Evolutionary conservation across 2,113 vertebrate species (phyloP), one percentile per base, ranked within the genome.

Genomic region (Myotis lucifugus): DNA sequence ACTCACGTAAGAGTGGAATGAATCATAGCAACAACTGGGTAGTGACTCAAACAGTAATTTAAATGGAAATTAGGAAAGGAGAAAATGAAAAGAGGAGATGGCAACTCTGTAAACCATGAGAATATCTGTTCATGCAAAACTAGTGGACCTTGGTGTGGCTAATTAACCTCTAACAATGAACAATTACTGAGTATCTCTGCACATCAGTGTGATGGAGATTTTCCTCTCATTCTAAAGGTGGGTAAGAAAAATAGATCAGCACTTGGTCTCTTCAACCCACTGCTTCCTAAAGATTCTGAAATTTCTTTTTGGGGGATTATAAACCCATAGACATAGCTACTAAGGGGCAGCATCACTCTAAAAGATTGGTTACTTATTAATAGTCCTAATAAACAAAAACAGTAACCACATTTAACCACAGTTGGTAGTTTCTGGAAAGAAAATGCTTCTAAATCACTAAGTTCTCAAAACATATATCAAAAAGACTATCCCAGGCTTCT

Each of bases 21-120:
- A 97, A 46, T 96, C 94, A 95, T 18, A 88, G 77, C 29, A 69
- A 85, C 40, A 56, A 32, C 59, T 48, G 21, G 32, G 17, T 19
- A n/a, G 50, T 95, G 94, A 92, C 61, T 93, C 94, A 93, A 86
- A 88, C 17, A 34, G 34, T 46, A 95, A 86, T 89, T 91, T 91
- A 67, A 88, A 48, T 86, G 83, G 32, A 88, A 48, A 69, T 90
- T 66, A 93, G 25, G 40, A 29, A 85, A 81, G 14, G 6, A 64
- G 34, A 83, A 19, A n/a, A 72, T 92, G 70, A 72, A 91, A 92
- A 48, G 64, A 76, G 17, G 32, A 90, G 10, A 23, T 10, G 13
- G 23, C 42, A 87, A 29, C 29, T 90, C 59, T 52, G 21, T 42
- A 73, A 88, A 64, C 42, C 18, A 29, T 25, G 34, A 69, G 27